Percentiles rank a stretch among this genome's conserved stretches.
Evolutionary conservation across 2,113 vertebrate species (phyloP).

Genomic region (Hippocampus comes): DNA sequence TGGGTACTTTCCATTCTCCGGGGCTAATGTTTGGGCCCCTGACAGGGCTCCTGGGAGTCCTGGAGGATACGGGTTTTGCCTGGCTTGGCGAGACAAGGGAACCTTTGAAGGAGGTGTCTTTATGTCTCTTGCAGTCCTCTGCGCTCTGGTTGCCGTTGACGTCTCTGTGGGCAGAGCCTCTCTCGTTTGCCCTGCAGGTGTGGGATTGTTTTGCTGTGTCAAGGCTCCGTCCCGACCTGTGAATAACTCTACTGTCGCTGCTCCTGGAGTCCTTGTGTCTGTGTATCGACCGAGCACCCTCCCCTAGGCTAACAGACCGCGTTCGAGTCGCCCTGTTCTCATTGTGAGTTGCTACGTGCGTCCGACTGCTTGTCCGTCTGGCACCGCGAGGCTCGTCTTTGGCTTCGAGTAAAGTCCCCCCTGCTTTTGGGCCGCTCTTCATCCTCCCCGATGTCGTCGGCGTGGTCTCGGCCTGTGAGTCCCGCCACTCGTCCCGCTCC

Average conservation of each 20-base stretch:
- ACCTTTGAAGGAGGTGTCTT: background rate
- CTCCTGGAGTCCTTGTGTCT: constrained; percentile 1
- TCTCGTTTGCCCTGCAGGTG: constrained; percentile 30
- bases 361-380: constrained; percentile 47
- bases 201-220: constrained; percentile 34
- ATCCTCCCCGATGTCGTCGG: constrained; percentile 50
- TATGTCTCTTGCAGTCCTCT: background rate
- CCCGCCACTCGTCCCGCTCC: constrained; percentile 44
- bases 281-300: background rate
- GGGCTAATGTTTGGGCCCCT: constrained; percentile 68
- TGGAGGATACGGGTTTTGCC: constrained; percentile 21
- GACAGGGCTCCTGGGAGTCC: constrained; percentile 35
- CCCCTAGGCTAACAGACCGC: constrained; percentile 10
- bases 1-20: constrained; percentile 85
- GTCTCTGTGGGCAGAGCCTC: constrained; percentile 36
- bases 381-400: constrained; percentile 56
- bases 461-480: constrained; percentile 42
- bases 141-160: background rate
- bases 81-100: background rate
- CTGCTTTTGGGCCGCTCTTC: constrained; percentile 69
- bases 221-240: constrained; percentile 1
- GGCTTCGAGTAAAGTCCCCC: constrained; percentile 59
- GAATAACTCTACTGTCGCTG: background rate
- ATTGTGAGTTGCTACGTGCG: constrained; percentile 35
- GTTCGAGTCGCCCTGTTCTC: constrained; percentile 37